Evolutionary conservation across 2,797 vertebrate species (phyloP).

Genomic region (Acropternis orthonyx): DNA sequence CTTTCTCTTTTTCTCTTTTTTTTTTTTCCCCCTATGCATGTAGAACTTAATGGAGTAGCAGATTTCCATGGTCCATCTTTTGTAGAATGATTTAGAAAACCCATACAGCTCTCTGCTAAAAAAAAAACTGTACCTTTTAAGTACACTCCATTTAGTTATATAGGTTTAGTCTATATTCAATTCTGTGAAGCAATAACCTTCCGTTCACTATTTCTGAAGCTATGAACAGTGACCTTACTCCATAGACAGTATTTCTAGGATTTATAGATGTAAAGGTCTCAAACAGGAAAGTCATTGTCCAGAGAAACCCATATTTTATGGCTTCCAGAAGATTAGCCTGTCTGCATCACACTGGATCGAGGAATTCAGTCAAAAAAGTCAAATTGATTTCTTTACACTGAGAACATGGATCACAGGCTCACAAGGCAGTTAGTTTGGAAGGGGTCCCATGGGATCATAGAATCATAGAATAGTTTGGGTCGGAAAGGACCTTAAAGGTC

Average conservation of each 20-base stretch:
- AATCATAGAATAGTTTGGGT: neutral
- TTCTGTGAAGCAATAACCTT: neutral
- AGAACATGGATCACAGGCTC: neutral
- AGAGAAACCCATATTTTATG: neutral
- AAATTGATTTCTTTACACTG: neutral
- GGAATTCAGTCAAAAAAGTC: neutral
- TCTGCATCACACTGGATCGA: neutral
- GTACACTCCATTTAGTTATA: neutral
- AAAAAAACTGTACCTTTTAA: neutral
- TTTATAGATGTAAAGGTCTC: neutral
- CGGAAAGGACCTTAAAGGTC: neutral
- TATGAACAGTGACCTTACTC: neutral
- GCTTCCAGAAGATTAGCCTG: neutral
- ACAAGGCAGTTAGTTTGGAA: neutral
- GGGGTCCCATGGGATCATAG: neutral
- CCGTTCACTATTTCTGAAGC: neutral
- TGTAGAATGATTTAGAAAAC: neutral
- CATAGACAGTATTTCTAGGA: neutral
- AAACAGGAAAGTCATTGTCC: neutral
- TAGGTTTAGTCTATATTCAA: neutral
- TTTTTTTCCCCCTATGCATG: neutral
- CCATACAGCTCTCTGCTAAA: neutral
- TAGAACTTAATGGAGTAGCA: neutral
- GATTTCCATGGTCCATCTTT: neutral
- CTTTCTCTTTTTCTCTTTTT: neutral